Percentiles rank a stretch among this genome's conserved stretches.
These are phyloP conservation scores for Dendrocincla fuliginosa DNA, from an alignment of 2,797 vertebrate genomes.

Conservation along the genomic window DNA sequence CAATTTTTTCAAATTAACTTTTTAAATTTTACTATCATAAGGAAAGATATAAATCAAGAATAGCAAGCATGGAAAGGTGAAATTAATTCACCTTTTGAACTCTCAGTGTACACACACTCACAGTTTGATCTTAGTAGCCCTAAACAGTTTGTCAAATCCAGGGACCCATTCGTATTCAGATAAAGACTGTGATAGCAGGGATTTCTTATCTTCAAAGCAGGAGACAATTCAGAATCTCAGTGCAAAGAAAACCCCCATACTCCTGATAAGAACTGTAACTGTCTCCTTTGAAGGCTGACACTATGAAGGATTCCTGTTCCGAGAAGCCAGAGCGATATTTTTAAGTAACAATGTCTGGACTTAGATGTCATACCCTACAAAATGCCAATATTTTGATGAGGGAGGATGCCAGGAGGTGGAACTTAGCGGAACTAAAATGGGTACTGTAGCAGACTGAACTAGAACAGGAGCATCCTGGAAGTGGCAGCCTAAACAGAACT, in stretches of 20 bases:
- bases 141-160: slow-evolving; percentile 33
- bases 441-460: neutral
- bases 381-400: neutral
- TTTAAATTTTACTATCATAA: neutral
- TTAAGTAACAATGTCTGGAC: neutral
- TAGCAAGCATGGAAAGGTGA: neutral
- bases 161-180: slow-evolving; percentile 13
- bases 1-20: rapidly evolving
- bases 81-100: slow-evolving; percentile 46
- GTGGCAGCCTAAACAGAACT: slow-evolving; percentile 37
- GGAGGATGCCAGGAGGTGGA: neutral
- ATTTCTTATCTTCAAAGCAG: slow-evolving; percentile 52
- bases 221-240: slow-evolving; percentile 27
- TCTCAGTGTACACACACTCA: neutral
- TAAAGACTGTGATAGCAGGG: slow-evolving; percentile 5
- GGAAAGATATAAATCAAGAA: neutral
- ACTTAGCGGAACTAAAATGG: neutral
- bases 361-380: neutral
- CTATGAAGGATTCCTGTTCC: slow-evolving; percentile 9
- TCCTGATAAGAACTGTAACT: slow-evolving; percentile 42
- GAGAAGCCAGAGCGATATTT: neutral
- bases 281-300: slow-evolving; percentile 44
- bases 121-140: neutral
- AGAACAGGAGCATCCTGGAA: slow-evolving; percentile 16
- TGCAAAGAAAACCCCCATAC: neutral